Evolutionary conservation across 2,113 vertebrate species (phyloP), one percentile per base, ranked within the genome.

Genomic region (Rhinolophus ferrumequinum): DNA sequence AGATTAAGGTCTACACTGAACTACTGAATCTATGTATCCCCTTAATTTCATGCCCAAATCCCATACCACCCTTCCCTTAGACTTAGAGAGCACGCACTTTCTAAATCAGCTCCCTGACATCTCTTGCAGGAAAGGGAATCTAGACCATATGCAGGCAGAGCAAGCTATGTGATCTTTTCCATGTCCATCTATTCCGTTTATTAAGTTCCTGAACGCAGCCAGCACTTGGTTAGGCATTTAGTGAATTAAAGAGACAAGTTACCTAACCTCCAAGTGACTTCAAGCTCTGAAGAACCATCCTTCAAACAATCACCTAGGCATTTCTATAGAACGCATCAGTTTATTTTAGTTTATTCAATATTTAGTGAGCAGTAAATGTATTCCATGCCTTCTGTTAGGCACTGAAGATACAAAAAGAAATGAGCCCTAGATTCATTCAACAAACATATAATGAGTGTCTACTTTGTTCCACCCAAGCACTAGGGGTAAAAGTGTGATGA

Each of bases 311-410:
- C 21, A 47, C 72, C 58, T 81, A 54, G n/a, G 7, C 64, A 67
- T 92, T 94, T 66, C 47, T 92, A 50, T 16, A 73, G 60, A 89
- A 86, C 88, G 21, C 3, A 81, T 26, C 21, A 75, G 67, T 54
- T 76, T 94, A 18, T 41, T 93, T 88, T 75, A 56, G 87, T 84
- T 91, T 93, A 30, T n/a, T 91, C 47, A 87, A 21, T 62, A 95
- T 86, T 94, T 67, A 66, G 35, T 72, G 18, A 88, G 13, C 58
- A 93, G 47, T 94, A 93, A 56, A 76, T 89, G 30, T 75, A 73
- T 30, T 47, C 70, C 41, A 41, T 67, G 15, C 19, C 73, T 87
- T 70, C 41, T 90, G 19, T 54, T 79, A 87, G 73, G 21, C 33
- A 70, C 21, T 26, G 10, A 28, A 8, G 38, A 70, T 47, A 47